These are phyloP conservation scores for Pseudococcus jackbeardsleyi DNA, from an alignment of 2,888 invertebrate genomes.

Conservation along the genomic window DNA sequence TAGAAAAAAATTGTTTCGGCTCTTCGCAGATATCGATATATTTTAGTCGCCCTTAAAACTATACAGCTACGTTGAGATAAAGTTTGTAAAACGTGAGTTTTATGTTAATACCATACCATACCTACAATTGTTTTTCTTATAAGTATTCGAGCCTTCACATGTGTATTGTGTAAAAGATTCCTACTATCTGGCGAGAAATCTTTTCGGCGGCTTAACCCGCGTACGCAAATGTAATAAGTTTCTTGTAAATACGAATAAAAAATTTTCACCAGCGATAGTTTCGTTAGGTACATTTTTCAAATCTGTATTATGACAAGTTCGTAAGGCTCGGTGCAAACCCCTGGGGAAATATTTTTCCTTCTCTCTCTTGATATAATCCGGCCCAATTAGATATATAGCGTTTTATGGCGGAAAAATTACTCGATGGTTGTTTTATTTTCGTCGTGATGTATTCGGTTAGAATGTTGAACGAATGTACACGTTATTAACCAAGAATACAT, in stretches of 20 bases:
- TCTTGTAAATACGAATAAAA: slow-evolving; percentile 30
- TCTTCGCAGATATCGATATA: slow-evolving; percentile 47
- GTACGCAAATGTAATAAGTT: slow-evolving; percentile 31
- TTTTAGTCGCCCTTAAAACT: too few relatives aligned
- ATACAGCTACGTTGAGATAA: slow-evolving; percentile 19
- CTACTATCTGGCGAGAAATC: neutral
- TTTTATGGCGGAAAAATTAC: slow-evolving; percentile 42
- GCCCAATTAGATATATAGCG: slow-evolving; percentile 21
- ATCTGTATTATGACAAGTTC: slow-evolving; percentile 29
- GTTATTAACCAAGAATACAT: too few relatives aligned
- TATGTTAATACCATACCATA: slow-evolving; percentile 18
- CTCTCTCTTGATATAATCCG: neutral
- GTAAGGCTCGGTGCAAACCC: neutral
- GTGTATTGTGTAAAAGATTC: neutral
- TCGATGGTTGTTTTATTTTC: too few relatives aligned
- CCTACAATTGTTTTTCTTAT: slow-evolving; percentile 31
- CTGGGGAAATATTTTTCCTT: slow-evolving; percentile 12
- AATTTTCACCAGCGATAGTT: slow-evolving; percentile 42
- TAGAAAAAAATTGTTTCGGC: slow-evolving; percentile 33
- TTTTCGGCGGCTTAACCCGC: slow-evolving; percentile 12
- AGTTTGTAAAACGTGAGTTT: slow-evolving; percentile 38
- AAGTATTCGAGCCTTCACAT: too few relatives aligned
- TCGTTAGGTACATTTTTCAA: slow-evolving; percentile 20
- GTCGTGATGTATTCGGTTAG: too few relatives aligned
- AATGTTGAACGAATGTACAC: too few relatives aligned